These are phyloP conservation scores for Apotomis capreana DNA, from an alignment of 2,888 invertebrate genomes.

Conservation along the genomic window DNA sequence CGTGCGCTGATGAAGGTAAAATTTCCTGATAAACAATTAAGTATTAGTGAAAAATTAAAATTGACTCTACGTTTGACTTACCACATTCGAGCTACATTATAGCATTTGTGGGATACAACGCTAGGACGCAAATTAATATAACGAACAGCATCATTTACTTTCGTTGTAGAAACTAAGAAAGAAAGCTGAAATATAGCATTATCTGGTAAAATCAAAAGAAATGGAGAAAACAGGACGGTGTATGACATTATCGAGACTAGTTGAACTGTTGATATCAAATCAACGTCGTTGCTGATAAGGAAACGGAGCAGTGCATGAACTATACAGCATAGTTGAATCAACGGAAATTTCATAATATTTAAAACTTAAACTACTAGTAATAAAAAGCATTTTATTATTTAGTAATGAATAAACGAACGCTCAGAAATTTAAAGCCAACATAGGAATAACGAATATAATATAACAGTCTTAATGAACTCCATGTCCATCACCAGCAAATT, in stretches of 20 bases:
- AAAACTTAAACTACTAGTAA: not conserved
- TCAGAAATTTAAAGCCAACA: not conserved
- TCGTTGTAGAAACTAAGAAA: not conserved
- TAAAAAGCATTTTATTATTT: not conserved
- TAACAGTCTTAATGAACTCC: not conserved
- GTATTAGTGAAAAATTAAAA: no score
- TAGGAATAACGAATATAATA: not conserved
- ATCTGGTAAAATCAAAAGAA: constrained; percentile 20
- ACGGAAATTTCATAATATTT: not conserved
- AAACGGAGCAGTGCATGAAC: not conserved
- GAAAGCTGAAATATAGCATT: not conserved
- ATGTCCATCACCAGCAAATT: constrained; percentile 15
- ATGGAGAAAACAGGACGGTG: constrained; percentile 43
- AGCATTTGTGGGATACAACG: no score
- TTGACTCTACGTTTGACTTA: no score
- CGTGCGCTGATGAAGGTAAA: no score
- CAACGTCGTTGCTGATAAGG: constrained; percentile 45
- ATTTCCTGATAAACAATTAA: no score
- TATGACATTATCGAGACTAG: constrained; percentile 51
- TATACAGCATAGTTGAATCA: constrained; percentile 4
- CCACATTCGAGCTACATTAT: no score
- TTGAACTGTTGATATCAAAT: constrained; percentile 54
- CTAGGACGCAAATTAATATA: no score
- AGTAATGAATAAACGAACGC: not conserved
- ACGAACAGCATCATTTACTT: no score